Percentiles rank a stretch among this genome's conserved stretches.
Evolutionary conservation across 2,797 vertebrate species (phyloP).

Genomic region (Brachymystax lenok): DNA sequence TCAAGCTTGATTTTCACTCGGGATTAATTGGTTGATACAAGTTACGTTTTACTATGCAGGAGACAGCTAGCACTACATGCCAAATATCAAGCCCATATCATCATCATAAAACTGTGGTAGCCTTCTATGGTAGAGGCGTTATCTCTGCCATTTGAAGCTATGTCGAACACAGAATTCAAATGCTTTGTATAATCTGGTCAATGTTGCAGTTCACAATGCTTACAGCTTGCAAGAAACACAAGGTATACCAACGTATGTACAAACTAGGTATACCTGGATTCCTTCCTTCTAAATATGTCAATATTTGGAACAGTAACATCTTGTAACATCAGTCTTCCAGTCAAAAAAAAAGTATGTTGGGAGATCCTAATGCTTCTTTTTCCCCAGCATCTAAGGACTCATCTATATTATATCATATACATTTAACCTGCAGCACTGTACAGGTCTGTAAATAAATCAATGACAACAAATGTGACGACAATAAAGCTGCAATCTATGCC

Average conservation of each 20-base stretch:
- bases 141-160: background rate
- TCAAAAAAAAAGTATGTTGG: background rate
- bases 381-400: background rate
- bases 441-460: background rate
- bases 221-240: background rate
- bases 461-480: conserved; percentile 32
- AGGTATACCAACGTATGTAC: background rate
- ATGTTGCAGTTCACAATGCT: background rate
- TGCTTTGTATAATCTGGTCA: background rate
- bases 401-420: background rate
- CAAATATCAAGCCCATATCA: too few relatives aligned
- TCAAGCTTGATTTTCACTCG: background rate
- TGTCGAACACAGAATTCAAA: background rate
- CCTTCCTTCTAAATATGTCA: background rate
- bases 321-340: background rate
- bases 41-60: too few relatives aligned
- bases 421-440: conserved; percentile 9
- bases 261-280: background rate
- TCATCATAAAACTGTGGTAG: background rate
- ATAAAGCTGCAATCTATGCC: conserved; percentile 51
- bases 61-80: too few relatives aligned
- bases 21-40: too few relatives aligned
- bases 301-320: conserved; percentile 10
- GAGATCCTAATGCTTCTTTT: too few relatives aligned
- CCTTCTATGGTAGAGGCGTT: background rate